These are phyloP conservation scores for Plagiodera versicolora DNA, from an alignment of 2,888 invertebrate species.

Conservation along the genomic window DNA sequence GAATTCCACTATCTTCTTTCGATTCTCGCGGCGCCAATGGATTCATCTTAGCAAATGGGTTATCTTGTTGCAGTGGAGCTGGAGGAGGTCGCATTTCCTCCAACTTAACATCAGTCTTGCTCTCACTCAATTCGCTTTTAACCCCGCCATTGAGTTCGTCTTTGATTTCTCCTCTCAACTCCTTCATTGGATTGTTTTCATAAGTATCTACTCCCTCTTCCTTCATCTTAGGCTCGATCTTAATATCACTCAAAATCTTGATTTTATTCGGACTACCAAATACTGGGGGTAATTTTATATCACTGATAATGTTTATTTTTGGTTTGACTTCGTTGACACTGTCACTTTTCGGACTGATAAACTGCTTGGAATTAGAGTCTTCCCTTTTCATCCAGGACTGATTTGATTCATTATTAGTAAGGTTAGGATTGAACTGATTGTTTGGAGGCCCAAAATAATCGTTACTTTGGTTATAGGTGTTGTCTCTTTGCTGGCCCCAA, in stretches of 20 bases:
- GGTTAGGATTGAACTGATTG: conserved; percentile 41
- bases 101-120: conserved; percentile 38
- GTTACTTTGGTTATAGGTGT: conserved; percentile 32
- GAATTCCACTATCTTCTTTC: conserved; percentile 79
- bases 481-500: conserved; percentile 28
- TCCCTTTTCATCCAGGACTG: conserved; percentile 50
- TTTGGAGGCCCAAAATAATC: conserved; percentile 43
- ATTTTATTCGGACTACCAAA: conserved; percentile 38
- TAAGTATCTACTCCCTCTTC: conserved; percentile 58
- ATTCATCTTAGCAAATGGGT: conserved; percentile 55
- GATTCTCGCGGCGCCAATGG: conserved; percentile 48
- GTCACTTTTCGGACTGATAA: conserved; percentile 44
- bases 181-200: conserved; percentile 52
- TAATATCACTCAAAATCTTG: conserved; percentile 52
- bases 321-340: conserved; percentile 49
- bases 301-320: conserved; percentile 54
- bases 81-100: conserved; percentile 27
- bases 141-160: conserved; percentile 35
- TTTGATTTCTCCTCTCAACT: conserved; percentile 50
- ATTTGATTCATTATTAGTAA: conserved; percentile 37
- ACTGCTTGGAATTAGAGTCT: conserved; percentile 36
- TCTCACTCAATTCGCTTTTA: conserved; percentile 52
- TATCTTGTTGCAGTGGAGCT: conserved; percentile 54
- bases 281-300: conserved; percentile 51
- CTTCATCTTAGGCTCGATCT: conserved; percentile 48